Conservation (phyloP, 2,797 vertebrate genomes). For the Balearica regulorum region DNA sequence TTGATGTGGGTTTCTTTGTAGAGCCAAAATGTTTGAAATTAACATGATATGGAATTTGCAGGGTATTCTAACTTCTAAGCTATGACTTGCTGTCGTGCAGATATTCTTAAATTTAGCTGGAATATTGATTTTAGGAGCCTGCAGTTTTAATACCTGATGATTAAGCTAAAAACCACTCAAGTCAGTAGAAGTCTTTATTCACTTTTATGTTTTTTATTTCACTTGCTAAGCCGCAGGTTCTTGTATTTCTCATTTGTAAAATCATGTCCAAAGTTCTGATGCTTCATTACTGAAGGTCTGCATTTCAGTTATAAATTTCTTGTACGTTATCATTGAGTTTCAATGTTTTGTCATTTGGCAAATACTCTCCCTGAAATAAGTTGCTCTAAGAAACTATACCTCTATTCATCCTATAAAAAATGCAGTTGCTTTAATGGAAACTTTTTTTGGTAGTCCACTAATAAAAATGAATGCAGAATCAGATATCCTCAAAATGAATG, state of each 20-base stretch:
- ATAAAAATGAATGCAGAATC: background rate
- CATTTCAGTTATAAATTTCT: background rate
- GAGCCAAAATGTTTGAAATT: background rate
- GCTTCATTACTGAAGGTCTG: background rate
- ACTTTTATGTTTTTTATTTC: background rate
- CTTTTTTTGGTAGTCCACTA: background rate
- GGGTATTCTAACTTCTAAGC: background rate
- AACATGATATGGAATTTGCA: background rate
- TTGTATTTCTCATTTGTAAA: background rate
- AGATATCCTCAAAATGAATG: background rate
- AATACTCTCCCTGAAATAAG: background rate
- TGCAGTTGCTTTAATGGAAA: background rate
- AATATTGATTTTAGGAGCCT: background rate
- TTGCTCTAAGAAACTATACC: background rate
- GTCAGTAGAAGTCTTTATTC: background rate
- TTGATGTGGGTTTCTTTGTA: background rate
- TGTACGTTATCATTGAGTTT: accelerated
- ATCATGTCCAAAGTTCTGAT: background rate
- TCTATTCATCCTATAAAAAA: background rate
- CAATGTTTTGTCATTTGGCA: background rate
- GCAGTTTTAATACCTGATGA: background rate
- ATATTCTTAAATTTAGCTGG: background rate
- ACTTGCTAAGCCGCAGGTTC: background rate
- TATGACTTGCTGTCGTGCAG: background rate
- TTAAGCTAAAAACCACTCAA: background rate